Evolutionary conservation across 1,140 invertebrate genomes (phyloP), one percentile per base, ranked within the genome.

Genomic region (Drosophila busckii): DNA sequence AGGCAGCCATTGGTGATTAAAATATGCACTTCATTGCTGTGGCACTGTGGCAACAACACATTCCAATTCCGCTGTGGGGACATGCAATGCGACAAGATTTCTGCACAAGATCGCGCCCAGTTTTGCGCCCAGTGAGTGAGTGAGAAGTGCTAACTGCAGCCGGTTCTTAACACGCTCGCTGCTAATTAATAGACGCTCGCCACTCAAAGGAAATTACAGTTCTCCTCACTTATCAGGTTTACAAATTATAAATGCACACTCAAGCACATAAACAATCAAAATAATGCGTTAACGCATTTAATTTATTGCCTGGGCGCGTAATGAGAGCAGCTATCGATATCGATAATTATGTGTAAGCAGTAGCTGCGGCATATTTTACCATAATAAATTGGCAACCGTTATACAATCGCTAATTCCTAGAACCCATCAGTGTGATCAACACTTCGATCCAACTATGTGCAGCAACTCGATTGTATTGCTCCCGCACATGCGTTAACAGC

Each of bases 1-100:
- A 71, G 62, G 82, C 82, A 84, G 75, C 82, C 68, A 76, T 65
- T 71, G 68, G 44, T 69, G 70, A 71, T 76, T 76, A 71, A 70
- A 71, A 68, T 66, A 67, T 71, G 82, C 84, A 84, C 82, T 84
- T 84, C 70, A 82, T 69, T 76, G 82, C 46, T 46, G 41, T 25
- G 26, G 28, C 20, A 38, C 17, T 29, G 9, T 45, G 23, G 19
- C 40, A 65, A 73, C 53, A 59, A 34, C 40, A 17, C 58, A 46
- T 61, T 46, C 50, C 58, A 28, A 16, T 59, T 26, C 17, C 29
- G 16, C 60, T 50, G 56, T 34, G 23, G 25, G 19, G 26, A 45
- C 73, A 80, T 70, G 73, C 73, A 68, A 80, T 71, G 63, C 52
- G 52, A 67, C 67, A 71, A 67, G 49, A 71, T 80, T 78, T 67